Evolutionary conservation across 2,797 vertebrate species (phyloP).

Genomic region (Silurus lanzhouensis): DNA sequence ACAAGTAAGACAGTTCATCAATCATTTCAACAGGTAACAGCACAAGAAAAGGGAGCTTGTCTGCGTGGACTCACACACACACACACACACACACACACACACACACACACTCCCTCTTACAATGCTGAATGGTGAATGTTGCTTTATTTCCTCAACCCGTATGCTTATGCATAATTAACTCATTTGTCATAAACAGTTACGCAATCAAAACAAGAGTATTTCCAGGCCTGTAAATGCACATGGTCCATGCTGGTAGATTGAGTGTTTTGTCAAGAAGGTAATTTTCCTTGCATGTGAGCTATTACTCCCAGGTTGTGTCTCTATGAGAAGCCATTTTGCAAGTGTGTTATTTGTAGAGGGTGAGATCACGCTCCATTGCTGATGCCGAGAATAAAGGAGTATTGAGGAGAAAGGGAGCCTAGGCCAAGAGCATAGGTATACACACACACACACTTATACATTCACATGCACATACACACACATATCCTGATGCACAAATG

Average conservation of each 20-base stretch:
- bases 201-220: conserved; percentile 34
- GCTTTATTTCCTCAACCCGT: conserved; percentile 18
- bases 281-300: conserved; percentile 58
- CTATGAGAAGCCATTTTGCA: conserved; percentile 53
- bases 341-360: conserved; percentile 63
- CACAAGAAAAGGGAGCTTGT: neutral
- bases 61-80: conserved; percentile 23
- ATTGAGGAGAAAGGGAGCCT: conserved; percentile 73
- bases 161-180: conserved; percentile 40
- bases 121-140: conserved; percentile 19
- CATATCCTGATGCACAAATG: conserved; percentile 47
- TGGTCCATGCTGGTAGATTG: conserved; percentile 48
- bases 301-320: conserved; percentile 53
- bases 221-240: conserved; percentile 33
- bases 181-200: conserved; percentile 48
- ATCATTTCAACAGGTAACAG: conserved; percentile 28
- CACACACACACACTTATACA: conserved; percentile 39
- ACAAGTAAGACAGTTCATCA: conserved; percentile 11
- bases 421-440: conserved; percentile 73
- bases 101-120: neutral
- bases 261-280: conserved; percentile 55
- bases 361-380: conserved; percentile 76
- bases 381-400: conserved; percentile 77
- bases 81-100: conserved; percentile 17
- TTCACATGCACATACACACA: conserved; percentile 23